A percentile compares a stretch with the other conserved stretches of the same genome.
Conservation (phyloP, 2,113 vertebrate species). For the Anhinga rufa region DNA sequence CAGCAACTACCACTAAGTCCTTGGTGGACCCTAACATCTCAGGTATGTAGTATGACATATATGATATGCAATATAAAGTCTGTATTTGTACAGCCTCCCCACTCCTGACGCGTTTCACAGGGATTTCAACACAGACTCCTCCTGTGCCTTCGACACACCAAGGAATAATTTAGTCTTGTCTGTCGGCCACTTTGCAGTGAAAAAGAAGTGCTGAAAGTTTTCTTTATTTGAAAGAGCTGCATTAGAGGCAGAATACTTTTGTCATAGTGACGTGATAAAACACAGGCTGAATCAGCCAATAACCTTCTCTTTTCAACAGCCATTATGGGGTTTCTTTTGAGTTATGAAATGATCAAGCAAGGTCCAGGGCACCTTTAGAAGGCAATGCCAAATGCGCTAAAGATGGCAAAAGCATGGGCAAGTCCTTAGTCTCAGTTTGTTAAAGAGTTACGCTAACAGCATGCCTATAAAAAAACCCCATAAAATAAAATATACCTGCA, state of each 20-base stretch:
- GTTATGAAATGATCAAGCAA: background rate
- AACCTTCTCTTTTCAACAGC: background rate
- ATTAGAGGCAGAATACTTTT: background rate
- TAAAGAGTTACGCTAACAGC: background rate
- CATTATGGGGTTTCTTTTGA: background rate
- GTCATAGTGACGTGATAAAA: background rate
- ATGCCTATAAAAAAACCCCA: background rate
- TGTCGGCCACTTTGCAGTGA: background rate
- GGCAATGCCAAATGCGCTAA: background rate
- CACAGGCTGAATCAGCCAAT: background rate
- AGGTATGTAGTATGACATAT: fast-evolving
- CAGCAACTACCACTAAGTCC: background rate
- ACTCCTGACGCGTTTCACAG: background rate
- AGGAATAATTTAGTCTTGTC: background rate
- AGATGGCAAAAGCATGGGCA: background rate
- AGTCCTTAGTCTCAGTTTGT: background rate
- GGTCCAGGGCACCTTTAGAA: background rate
- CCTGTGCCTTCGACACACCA: background rate
- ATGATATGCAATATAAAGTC: fast-evolving
- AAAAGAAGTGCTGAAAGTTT: background rate
- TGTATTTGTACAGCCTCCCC: background rate
- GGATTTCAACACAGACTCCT: background rate
- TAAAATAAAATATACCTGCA: background rate
- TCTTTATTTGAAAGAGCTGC: background rate
- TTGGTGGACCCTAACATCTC: background rate